Evolutionary conservation across 2,113 vertebrate species (phyloP).

Genomic region (Lutjanus erythropterus): DNA sequence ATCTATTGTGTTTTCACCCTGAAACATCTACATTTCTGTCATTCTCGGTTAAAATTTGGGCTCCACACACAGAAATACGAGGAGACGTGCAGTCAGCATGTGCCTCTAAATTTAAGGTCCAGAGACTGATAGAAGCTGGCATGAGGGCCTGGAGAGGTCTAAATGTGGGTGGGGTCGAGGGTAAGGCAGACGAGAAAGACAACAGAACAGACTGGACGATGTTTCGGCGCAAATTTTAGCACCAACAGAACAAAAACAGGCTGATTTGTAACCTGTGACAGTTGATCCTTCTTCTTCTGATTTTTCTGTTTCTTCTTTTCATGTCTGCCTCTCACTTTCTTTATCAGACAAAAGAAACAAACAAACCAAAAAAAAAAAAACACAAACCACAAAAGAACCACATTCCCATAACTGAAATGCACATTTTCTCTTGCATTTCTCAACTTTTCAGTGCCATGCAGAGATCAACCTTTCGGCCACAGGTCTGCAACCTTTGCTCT

Average conservation of each 20-base stretch:
- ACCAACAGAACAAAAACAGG: background rate
- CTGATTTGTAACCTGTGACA: background rate
- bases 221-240: background rate
- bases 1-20: slow-evolving; percentile 14
- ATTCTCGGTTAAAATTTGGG: background rate
- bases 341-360: too few species aligned
- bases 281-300: background rate
- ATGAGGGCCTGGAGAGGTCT: slow-evolving; percentile 31
- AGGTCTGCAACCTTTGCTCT: too few species aligned
- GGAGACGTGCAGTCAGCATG: slow-evolving; percentile 25
- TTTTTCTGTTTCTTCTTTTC: too few species aligned
- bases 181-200: background rate
- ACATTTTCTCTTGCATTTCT: background rate
- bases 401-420: too few species aligned
- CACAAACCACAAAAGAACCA: background rate
- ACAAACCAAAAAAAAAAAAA: too few species aligned
- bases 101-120: slow-evolving; percentile 11
- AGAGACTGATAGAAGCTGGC: slow-evolving; percentile 56
- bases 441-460: background rate
- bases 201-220: background rate
- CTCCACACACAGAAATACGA: background rate
- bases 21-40: slow-evolving; percentile 30
- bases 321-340: background rate
- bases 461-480: background rate
- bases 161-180: slow-evolving; percentile 38